A percentile compares a stretch with the other conserved stretches of the same genome.
These are phyloP conservation scores for Nyleta sp. DNA, from an alignment of 2,888 invertebrate genomes.

Conservation along the genomic window DNA sequence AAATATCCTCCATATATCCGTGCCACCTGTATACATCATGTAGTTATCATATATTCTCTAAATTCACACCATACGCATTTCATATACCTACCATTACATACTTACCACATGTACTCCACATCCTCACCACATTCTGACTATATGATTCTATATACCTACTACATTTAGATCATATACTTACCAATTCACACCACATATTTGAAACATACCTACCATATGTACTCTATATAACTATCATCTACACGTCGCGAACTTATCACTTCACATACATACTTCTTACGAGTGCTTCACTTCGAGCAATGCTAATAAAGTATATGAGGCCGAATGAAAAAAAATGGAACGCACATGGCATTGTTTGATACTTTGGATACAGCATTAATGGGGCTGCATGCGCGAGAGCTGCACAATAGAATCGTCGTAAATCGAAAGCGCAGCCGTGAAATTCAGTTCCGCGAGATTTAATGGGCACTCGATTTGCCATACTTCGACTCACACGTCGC, in stretches of 20 bases:
- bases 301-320: neutral
- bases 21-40: too few relatives aligned
- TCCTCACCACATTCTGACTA: too few relatives aligned
- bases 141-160: too few relatives aligned
- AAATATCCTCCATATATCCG: neutral
- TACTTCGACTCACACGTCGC: slow-evolving; percentile 27
- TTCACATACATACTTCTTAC: neutral
- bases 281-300: neutral
- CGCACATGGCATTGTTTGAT: slow-evolving; percentile 19
- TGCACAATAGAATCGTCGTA: slow-evolving; percentile 30
- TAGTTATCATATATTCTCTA: too few relatives aligned
- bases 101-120: too few relatives aligned
- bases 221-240: too few relatives aligned
- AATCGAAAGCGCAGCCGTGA: slow-evolving; percentile 34
- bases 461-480: slow-evolving; percentile 47
- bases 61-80: too few relatives aligned
- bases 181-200: too few relatives aligned
- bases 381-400: slow-evolving; percentile 10
- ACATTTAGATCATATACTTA: too few relatives aligned
- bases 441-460: slow-evolving; percentile 47
- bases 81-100: too few relatives aligned
- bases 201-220: too few relatives aligned
- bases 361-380: slow-evolving; percentile 24
- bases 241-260: too few relatives aligned
- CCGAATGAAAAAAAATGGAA: slow-evolving; percentile 8